Evolutionary conservation across 2,797 vertebrate species (phyloP), one percentile per base, ranked within the genome.

Genomic region (Momotus momota): DNA sequence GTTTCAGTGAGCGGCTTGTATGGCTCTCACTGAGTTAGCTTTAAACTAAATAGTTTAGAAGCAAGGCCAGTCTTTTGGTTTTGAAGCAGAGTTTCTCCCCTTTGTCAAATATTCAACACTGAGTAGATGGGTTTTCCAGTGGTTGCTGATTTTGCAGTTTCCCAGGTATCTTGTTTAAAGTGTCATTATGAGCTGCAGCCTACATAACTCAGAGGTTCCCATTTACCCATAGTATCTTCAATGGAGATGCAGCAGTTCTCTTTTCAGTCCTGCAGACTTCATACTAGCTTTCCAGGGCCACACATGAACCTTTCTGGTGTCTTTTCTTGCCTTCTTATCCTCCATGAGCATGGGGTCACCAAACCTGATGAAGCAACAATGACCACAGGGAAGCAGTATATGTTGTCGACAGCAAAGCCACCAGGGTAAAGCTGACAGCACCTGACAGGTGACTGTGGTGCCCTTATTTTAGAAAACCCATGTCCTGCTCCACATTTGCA

Each of bases 301-400:
- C 29, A 41, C 25, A 35, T 3, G 1, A n/a, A 70, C 17, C 0
- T 57, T 93, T n/a, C 33, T 2, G 9, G 45, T 0, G 8, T 49
- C 26, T 7, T 27, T 45, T 86, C 45, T 80, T 73, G 22, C 38
- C 8, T 54, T 12, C 27, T 92, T 86, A 14, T 9, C 12, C 18
- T 79, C 46, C 4, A 0, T 52, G 73, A 81, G 35, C n/a, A 21
- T 6, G 25, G 12, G 7, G 2, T 64, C 65, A 43, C 38, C 33
- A 52, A 72, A 78, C 8, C 33, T 71, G 61, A 13, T 52, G 69
- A 71, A 86, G 22, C 16, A 88, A 29, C 20, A 20, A 45, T 19
- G n/a, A 64, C 12, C n/a, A 60, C 40, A 45, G 35, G 10, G 10
- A 43, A 41, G 55, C 14, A 62, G 43, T 13, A 4, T 9, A 4